Percentiles rank a stretch among this genome's conserved stretches.
These are phyloP conservation scores for Seira ritae DNA, from an alignment of 2,888 invertebrate species.

Conservation along the genomic window DNA sequence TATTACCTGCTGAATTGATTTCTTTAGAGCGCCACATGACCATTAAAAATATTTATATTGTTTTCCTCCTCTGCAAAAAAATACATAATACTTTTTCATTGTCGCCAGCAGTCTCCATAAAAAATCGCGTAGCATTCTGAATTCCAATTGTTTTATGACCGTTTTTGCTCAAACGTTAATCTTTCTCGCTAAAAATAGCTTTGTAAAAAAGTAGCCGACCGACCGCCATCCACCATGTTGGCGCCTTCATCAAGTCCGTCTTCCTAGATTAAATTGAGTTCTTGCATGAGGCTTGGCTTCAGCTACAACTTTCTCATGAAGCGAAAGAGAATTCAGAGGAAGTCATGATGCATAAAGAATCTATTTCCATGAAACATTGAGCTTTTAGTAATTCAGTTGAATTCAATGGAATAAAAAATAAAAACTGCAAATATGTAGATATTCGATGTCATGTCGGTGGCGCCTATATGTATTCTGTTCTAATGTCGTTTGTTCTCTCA, in stretches of 20 bases:
- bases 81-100: conserved; percentile 13
- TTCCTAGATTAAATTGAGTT: conserved; percentile 40
- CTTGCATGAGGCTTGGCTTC: conserved; percentile 35
- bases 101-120: conserved; percentile 18
- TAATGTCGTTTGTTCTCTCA: neutral
- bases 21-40: neutral
- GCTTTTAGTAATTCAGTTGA: neutral
- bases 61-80: no score
- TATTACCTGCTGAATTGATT: no score
- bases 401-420: neutral
- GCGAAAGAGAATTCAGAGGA: conserved; percentile 1
- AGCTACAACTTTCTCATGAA: neutral
- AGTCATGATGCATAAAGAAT: conserved; percentile 18
- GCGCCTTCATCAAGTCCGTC: conserved; percentile 28
- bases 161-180: neutral
- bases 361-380: conserved; percentile 10
- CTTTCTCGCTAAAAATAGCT: neutral
- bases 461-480: neutral
- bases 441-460: no score
- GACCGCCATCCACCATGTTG: no score
- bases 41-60: conserved; percentile 1
- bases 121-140: neutral
- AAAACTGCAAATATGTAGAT: conserved; percentile 15
- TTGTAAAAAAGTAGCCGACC: conserved; percentile 5
- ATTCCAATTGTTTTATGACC: conserved; percentile 18